Evolutionary conservation across 2,113 vertebrate species (phyloP).

Genomic region (Elaphurus davidianus): DNA sequence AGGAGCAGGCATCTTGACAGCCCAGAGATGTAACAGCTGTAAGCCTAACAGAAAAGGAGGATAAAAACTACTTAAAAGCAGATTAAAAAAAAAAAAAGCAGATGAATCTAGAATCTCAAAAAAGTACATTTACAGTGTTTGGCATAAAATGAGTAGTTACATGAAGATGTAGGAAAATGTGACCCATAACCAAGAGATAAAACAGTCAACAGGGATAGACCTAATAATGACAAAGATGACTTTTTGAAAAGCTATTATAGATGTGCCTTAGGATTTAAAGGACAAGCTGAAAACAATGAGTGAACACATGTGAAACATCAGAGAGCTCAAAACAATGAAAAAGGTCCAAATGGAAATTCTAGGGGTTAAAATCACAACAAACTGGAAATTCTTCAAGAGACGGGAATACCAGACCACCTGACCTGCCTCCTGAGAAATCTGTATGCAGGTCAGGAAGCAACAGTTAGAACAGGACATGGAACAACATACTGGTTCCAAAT

Average conservation of each 20-base stretch:
- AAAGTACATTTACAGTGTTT: background rate
- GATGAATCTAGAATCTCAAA: background rate
- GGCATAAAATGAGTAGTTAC: background rate
- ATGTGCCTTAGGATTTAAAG: background rate
- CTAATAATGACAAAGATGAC: background rate
- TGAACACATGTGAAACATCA: background rate
- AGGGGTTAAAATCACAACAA: background rate
- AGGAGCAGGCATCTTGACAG: background rate
- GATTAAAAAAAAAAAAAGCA: background rate
- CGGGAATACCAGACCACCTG: background rate
- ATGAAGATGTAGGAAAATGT: background rate
- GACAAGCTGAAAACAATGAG: constrained; percentile 7
- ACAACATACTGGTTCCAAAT: background rate
- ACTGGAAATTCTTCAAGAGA: background rate
- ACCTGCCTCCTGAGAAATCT: background rate
- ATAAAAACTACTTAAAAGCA: background rate
- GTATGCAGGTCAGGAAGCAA: background rate
- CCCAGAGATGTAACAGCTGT: background rate
- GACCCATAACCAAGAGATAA: background rate
- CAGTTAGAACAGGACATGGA: background rate
- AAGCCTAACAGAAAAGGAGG: background rate
- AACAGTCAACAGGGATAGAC: background rate
- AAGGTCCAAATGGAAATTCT: background rate
- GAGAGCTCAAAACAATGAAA: constrained; percentile 3
- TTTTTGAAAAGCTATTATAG: background rate